Evolutionary conservation across 1,140 invertebrate genomes (phyloP).

Genomic region (Teleogryllus occipitalis): DNA sequence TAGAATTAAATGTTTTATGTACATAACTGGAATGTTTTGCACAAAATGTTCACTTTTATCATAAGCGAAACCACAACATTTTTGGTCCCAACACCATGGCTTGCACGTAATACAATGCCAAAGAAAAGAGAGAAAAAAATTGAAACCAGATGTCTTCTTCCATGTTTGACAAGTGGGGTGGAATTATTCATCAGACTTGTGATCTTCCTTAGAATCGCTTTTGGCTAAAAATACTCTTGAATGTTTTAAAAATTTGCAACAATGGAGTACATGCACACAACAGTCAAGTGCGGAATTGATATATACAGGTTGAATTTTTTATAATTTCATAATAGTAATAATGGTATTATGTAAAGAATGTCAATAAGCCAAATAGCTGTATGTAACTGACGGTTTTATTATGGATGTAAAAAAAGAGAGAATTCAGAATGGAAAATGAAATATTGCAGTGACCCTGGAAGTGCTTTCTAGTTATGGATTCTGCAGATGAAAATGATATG

Average conservation of each 20-base stretch:
- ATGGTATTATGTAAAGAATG: not conserved
- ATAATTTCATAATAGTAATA: conserved; percentile 1
- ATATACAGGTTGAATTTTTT: conserved; percentile 13
- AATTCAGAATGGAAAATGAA: conserved; percentile 5
- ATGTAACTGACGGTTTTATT: not conserved
- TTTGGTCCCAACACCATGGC: conserved; percentile 12
- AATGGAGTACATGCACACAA: conserved; percentile 20
- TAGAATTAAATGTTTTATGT: too few species aligned
- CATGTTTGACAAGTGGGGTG: not conserved
- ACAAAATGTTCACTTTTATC: not conserved
- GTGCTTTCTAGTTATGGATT: not conserved
- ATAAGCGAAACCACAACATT: not conserved
- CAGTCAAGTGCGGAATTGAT: conserved; percentile 18
- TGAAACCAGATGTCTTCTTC: not conserved
- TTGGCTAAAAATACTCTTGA: not conserved
- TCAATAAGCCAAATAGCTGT: conserved; percentile 4
- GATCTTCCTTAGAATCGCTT: not conserved
- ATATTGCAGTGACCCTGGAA: not conserved
- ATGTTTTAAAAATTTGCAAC: conserved; percentile 12
- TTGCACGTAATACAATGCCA: not conserved
- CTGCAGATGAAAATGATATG: not conserved
- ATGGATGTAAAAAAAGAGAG: not conserved
- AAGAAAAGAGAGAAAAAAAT: not conserved
- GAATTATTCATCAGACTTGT: conserved; percentile 6
- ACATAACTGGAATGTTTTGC: not conserved